Percentiles rank a stretch among this genome's conserved stretches.
Conservation (phyloP, 2,888 invertebrate species). For the Andrena fulva region DNA sequence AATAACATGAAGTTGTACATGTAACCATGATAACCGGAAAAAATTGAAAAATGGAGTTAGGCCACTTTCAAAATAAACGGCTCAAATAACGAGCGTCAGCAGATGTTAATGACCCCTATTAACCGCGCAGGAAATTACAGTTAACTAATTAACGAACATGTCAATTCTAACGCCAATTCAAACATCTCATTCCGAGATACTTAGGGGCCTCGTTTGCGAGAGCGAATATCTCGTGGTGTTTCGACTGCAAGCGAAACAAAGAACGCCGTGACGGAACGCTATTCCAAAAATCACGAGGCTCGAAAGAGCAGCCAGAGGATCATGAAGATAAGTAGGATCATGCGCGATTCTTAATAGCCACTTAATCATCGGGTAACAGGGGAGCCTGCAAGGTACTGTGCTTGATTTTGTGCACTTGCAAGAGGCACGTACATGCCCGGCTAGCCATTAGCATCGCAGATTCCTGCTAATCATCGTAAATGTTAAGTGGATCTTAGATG, state of each 20-base stretch:
- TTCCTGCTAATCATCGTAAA: constrained; percentile 69
- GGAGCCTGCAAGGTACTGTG: constrained; percentile 13
- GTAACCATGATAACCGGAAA: too few species aligned
- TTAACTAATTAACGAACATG: too few species aligned
- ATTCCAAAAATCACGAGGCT: neutral
- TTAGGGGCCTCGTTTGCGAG: too few species aligned
- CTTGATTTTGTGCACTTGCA: constrained; percentile 49
- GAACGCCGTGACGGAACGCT: neutral
- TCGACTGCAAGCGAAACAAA: neutral
- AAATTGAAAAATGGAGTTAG: too few species aligned
- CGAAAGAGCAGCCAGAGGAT: neutral
- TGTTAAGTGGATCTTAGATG: constrained; percentile 68
- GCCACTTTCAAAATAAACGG: too few species aligned
- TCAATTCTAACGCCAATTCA: too few species aligned
- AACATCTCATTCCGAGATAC: too few species aligned
- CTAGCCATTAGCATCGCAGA: constrained; percentile 60
- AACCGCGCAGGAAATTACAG: too few species aligned
- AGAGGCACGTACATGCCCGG: constrained; percentile 50
- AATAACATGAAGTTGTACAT: too few species aligned
- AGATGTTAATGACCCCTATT: too few species aligned
- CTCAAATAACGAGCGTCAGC: too few species aligned
- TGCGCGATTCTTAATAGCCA: constrained; percentile 18
- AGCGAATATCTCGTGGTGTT: too few species aligned
- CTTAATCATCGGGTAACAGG: constrained; percentile 19
- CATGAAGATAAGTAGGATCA: constrained; percentile 6